Evolutionary conservation across 2,113 vertebrate genomes (phyloP).

Genomic region (Sander lucioperca): DNA sequence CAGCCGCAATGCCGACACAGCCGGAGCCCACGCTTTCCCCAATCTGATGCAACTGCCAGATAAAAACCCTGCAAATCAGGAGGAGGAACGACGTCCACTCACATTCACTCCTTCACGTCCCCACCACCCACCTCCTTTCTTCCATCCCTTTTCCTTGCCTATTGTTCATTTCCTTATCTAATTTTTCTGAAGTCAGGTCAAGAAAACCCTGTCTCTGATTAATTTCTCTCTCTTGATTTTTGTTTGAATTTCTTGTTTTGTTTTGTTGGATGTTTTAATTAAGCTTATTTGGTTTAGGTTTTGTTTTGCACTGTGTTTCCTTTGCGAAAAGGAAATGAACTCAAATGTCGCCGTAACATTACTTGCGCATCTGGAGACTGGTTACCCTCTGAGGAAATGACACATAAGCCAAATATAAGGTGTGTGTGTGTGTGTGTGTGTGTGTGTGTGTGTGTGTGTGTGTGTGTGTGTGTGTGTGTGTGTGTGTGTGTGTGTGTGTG

Average conservation of each 20-base stretch:
- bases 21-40: constrained; percentile 76
- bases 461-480: not conserved
- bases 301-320: constrained; percentile 81
- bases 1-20: constrained; percentile 67
- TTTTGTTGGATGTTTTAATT: constrained; percentile 82
- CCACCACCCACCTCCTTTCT: constrained; percentile 67
- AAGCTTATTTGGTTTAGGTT: constrained; percentile 73
- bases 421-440: not conserved
- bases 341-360: constrained; percentile 62
- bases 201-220: constrained; percentile 77
- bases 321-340: constrained; percentile 71
- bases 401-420: too few relatives aligned
- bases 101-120: constrained; percentile 64
- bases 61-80: constrained; percentile 74
- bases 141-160: constrained; percentile 73
- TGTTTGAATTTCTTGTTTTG: constrained; percentile 81
- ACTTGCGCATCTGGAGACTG: constrained; percentile 53
- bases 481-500: not conserved
- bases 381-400: constrained; percentile 53
- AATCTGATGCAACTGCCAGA: constrained; percentile 77
- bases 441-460: not conserved
- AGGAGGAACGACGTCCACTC: constrained; percentile 51
- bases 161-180: constrained; percentile 82
- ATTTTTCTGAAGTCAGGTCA: constrained; percentile 69
- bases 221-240: constrained; percentile 83